Base-by-base conservation (phyloP, 2,113 vertebrate species). In the Chloropsis cyanopogon region DNA sequence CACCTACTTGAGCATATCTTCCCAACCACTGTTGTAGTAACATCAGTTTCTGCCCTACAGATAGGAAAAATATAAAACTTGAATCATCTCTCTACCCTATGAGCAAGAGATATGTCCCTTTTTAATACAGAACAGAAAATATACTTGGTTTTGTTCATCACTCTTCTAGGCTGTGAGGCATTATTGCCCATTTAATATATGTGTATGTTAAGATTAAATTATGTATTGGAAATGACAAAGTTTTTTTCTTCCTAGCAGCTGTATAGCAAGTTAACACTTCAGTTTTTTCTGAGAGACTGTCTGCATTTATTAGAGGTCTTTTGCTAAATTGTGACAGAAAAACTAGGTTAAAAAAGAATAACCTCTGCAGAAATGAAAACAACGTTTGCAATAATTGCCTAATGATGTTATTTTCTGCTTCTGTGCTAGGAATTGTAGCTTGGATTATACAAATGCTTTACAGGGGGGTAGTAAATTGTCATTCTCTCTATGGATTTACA, bases 401-500 rank as follows among this genome's bases (percentile, higher is more conserved):
- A 97, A 95, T 92, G 60, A 91, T 93, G 68, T 29, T 86, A 92
- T 93, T 94, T 91, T 59, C 89, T 88, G 65, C 88, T 94, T 93
- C 88, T 94, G 82, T 88, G 42, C 72, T 95, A 88, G 63, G 46
- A 93, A 94, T 63, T 82, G 63, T 39, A 95, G 65, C 47, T 86
- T 95, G 79, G 84, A 91, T 96, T 92, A 93, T 93, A 95, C 52
- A 79, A 86, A 92, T 84, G 59, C 52, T 96, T 93, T 93, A 93
- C 71, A 79, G 50, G 29, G 53, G 52, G 35, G 52, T 88, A 96
- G 92, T 94, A 97, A 97, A 95, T 96, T 94, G 84, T 95, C 85
- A 91, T 96, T 95, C 79, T 96, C 95, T 96, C 96, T 63, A 65
- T 80, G 95, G 97, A 97, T 89, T 97, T 97, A 88, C 84, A 85